phyloP scores from a whole-genome alignment of 2,888 invertebrate species.

The Lampropteryx suffumata region DNA sequence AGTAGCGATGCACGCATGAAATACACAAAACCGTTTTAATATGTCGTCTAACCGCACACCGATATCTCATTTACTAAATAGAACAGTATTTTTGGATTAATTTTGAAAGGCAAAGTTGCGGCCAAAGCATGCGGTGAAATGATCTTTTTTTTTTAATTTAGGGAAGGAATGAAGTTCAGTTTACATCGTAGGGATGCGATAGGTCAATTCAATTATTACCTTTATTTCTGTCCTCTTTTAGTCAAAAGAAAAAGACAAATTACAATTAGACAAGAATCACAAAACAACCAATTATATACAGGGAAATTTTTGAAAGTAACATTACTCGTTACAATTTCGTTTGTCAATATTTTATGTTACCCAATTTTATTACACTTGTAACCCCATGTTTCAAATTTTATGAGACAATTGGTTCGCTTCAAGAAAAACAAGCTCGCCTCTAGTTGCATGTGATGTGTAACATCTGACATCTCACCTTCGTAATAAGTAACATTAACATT shows the following conservation, averaged over 20 bases:
- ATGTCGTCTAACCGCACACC: slow-evolving; percentile 27
- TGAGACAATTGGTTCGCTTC: no score
- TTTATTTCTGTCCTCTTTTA: slow-evolving; percentile 30
- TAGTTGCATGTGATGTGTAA: no score
- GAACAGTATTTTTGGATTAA: neutral
- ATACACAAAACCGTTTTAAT: slow-evolving; percentile 67
- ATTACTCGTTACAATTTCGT: neutral
- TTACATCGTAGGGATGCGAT: slow-evolving; percentile 13
- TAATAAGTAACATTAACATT: no score
- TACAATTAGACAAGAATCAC: slow-evolving; percentile 14
- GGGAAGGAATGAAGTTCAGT: neutral
- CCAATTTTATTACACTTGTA: no score
- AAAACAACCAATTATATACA: slow-evolving; percentile 12
- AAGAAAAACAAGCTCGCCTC: no score
- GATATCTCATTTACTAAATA: neutral
- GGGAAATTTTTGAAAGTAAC: slow-evolving; percentile 2
- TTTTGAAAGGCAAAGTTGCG: slow-evolving; percentile 16
- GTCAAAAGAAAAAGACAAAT: slow-evolving; percentile 23
- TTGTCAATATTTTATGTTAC: no score
- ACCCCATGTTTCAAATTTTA: no score
- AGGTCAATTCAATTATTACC: slow-evolving; percentile 18
- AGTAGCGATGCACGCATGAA: slow-evolving; percentile 60
- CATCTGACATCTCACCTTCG: no score
- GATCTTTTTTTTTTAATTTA: no score
- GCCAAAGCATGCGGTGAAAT: slow-evolving; percentile 21